Conservation (phyloP, 2,113 vertebrate species). For the Tyto alba region DNA sequence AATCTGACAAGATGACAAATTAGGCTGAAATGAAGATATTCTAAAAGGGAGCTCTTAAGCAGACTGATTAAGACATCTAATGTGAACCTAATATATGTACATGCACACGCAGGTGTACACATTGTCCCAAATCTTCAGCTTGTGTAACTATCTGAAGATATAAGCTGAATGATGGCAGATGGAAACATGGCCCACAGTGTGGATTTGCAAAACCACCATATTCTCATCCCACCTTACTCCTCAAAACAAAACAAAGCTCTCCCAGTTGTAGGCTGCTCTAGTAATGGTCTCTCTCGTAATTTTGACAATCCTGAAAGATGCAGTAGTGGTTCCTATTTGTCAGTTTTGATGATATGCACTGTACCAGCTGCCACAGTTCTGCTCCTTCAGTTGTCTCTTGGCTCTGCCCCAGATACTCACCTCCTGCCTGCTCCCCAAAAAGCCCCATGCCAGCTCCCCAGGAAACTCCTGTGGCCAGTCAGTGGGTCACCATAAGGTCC, state of each 20-base stretch:
- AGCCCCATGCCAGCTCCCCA: rapidly evolving
- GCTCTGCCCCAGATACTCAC: background rate
- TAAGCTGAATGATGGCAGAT: background rate
- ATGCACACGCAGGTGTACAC: background rate
- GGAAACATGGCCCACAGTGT: background rate
- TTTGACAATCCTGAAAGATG: background rate
- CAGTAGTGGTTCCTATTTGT: rapidly evolving
- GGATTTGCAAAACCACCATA: background rate
- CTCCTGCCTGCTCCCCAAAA: background rate
- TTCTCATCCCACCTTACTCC: background rate
- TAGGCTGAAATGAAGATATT: background rate
- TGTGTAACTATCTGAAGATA: background rate
- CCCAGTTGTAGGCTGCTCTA: background rate
- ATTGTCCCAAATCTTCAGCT: background rate
- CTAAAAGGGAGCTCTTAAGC: background rate
- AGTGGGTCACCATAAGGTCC: too few relatives aligned
- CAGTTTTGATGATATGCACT: background rate
- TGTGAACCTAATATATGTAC: background rate
- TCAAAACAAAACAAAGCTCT: background rate
- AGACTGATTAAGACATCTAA: background rate
- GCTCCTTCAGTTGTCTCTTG: background rate
- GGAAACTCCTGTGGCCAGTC: background rate
- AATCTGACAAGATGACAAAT: background rate
- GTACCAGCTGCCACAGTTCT: background rate
- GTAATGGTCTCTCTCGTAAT: background rate